Base-by-base conservation (phyloP, 1,140 invertebrate species). In the Drosophila varians region DNA sequence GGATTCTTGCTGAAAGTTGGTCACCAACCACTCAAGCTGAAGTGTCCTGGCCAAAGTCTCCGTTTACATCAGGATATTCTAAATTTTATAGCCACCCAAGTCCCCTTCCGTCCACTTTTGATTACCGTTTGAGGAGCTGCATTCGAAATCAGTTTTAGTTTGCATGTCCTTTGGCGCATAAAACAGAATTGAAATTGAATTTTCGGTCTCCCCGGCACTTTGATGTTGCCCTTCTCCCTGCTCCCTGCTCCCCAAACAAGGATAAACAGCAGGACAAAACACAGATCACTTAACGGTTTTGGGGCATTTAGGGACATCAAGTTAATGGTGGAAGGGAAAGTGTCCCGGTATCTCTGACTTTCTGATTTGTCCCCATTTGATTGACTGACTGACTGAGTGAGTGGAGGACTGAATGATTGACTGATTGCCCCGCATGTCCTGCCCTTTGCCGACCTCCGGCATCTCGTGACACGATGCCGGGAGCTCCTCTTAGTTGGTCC, bases 101-200 rank as follows among this genome's bases (percentile, higher is more conserved):
- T 11, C 28, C 69, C 4, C 25, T n/a, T 5, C 14, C 6, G 31
- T 4, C 21, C 25, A 66, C 46, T 52, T 66, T 66, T 66, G 62
- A 66, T 66, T 66, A 66, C 62, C 60, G 62, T 66, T 66, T 66
- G 62, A 65, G 77, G 49, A 72, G 82, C 79, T 83, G 78, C 76
- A 86, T 86, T 86, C 64, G 47, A 86, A 86, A 87, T 87, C 80
- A 77, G 80, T 87, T 74, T 84, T 86, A 66, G 82, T 86, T 86
- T 86, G 80, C 80, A 84, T 86, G 68, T 82, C 77, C 73, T 82
- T 74, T 77, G 61, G 78, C 62, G 75, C 61, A 76, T 71, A 75
- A 83, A 84, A 72, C 70, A 57, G 70, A 79, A 84, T 84, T 64
- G 79, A 86, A 84, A 80, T 86, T 86, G 61, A 71, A 74, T 68